These are phyloP conservation scores for Delia radicum DNA, from an alignment of 1,140 invertebrate species.

Conservation along the genomic window DNA sequence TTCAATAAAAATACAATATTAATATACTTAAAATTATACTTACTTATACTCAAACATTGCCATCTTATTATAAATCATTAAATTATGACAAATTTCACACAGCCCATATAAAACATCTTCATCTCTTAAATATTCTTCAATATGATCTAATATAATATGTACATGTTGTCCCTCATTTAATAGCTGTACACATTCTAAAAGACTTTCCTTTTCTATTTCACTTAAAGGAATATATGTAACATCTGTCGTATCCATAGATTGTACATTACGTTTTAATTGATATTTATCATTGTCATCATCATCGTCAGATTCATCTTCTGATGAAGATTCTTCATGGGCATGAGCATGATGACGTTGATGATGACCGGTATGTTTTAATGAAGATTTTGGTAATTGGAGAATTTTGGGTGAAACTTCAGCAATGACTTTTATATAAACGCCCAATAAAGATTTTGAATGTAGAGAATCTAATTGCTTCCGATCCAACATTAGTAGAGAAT, in stretches of 20 bases:
- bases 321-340: constrained; percentile 58
- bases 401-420: constrained; percentile 58
- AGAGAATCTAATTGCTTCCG: constrained; percentile 59
- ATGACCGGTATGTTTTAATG: constrained; percentile 44
- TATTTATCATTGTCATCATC: constrained; percentile 50
- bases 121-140: constrained; percentile 63
- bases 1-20: neutral
- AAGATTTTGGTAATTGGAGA: constrained; percentile 46
- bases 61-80: constrained; percentile 72
- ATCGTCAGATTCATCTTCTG: constrained; percentile 50
- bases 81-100: constrained; percentile 75
- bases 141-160: constrained; percentile 62
- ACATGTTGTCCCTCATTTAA: constrained; percentile 69
- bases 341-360: constrained; percentile 58
- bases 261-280: neutral
- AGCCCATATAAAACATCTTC: constrained; percentile 63
- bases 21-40: constrained; percentile 20
- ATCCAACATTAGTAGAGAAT: constrained; percentile 68
- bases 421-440: constrained; percentile 44
- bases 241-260: neutral
- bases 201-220: constrained; percentile 53
- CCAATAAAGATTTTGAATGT: constrained; percentile 29
- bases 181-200: constrained; percentile 62
- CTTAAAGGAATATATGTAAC: constrained; percentile 49
- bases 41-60: constrained; percentile 75